Evolutionary conservation across 1,140 invertebrate genomes (phyloP).

Genomic region (Drosophila tristis): DNA sequence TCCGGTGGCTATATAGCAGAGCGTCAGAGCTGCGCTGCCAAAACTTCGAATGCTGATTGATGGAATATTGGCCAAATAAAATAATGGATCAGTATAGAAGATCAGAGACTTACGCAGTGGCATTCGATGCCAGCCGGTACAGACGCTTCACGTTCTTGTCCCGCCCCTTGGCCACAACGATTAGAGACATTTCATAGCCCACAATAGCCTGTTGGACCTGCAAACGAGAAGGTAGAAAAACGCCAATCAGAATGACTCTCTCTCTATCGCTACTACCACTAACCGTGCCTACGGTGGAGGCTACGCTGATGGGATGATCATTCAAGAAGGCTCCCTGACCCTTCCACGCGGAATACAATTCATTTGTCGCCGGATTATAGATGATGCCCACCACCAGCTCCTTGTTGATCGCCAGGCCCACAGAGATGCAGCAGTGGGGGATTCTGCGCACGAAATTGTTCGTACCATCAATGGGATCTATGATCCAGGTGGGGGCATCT

Average conservation of each 20-base stretch:
- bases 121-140: constrained; percentile 63
- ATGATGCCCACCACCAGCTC: constrained; percentile 88
- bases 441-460: constrained; percentile 89
- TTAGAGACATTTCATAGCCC: constrained; percentile 67
- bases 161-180: constrained; percentile 54
- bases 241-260: background rate
- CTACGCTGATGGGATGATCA: constrained; percentile 85
- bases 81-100: no score
- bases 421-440: constrained; percentile 88
- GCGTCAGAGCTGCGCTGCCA: constrained; percentile 90
- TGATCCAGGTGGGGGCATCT: constrained; percentile 94
- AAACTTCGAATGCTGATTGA: constrained; percentile 87
- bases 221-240: background rate
- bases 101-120: constrained; percentile 59
- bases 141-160: constrained; percentile 70
- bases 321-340: constrained; percentile 91
- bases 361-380: constrained; percentile 90
- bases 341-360: constrained; percentile 89
- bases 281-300: constrained; percentile 67
- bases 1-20: constrained; percentile 91
- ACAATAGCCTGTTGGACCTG: constrained; percentile 54
- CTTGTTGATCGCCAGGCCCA: constrained; percentile 88
- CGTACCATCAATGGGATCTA: constrained; percentile 92
- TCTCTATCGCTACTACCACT: background rate
- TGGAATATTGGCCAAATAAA: no score